phyloP scores from a whole-genome alignment of 2,888 invertebrate genomes.

The Conops quadrifasciatus region DNA sequence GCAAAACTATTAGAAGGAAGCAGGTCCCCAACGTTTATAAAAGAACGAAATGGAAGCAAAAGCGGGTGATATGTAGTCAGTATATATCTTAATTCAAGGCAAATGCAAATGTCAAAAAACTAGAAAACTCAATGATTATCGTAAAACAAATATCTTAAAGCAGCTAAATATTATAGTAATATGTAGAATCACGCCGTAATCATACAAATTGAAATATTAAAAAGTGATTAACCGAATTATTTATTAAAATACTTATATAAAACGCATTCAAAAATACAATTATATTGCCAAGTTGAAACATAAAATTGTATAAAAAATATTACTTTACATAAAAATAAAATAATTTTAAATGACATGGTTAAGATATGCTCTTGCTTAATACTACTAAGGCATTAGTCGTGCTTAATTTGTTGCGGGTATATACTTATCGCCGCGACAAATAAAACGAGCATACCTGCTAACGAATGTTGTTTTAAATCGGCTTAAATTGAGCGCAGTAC shows the following conservation, averaged over 20 bases:
- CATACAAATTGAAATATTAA: conserved; percentile 29
- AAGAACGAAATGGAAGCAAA: conserved; percentile 21
- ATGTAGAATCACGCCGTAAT: conserved; percentile 27
- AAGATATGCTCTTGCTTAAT: not conserved
- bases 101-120: conserved; percentile 11
- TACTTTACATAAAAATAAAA: conserved; percentile 27
- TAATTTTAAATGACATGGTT: conserved; percentile 19
- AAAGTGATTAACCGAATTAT: conserved; percentile 22
- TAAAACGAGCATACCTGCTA: too few relatives aligned
- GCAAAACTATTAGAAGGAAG: conserved; percentile 27
- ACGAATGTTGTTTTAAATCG: too few relatives aligned
- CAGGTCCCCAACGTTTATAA: conserved; percentile 35
- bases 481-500: too few relatives aligned
- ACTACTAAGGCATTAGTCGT: too few relatives aligned
- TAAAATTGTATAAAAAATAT: conserved; percentile 31
- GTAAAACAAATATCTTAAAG: conserved; percentile 21
- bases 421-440: too few relatives aligned
- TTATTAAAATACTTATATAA: conserved; percentile 28
- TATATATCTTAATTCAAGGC: conserved; percentile 27
- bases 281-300: conserved; percentile 34
- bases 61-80: conserved; percentile 31
- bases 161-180: conserved; percentile 31
- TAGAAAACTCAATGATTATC: conserved; percentile 26
- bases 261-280: conserved; percentile 28
- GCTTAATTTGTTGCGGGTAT: too few relatives aligned